phyloP scores from a whole-genome alignment of 1,140 invertebrate genomes.

The Stegodyphus mimosarum region DNA sequence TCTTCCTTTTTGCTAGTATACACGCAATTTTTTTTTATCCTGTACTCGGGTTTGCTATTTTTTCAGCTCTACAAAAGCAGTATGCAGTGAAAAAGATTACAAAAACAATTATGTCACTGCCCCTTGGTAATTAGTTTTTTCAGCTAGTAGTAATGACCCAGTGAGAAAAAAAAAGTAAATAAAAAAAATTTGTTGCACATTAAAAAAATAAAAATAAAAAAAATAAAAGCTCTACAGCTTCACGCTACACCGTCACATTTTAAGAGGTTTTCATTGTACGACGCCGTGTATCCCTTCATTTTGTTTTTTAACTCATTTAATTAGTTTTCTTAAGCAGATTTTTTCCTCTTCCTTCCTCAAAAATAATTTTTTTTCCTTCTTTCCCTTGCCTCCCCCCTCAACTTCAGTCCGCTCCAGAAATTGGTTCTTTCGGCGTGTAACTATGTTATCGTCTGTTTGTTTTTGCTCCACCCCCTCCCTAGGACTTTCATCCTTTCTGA shows the following conservation, averaged over 20 bases:
- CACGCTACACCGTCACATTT: slow-evolving; percentile 51
- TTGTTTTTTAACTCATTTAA: slow-evolving; percentile 59
- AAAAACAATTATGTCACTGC: slow-evolving; percentile 61
- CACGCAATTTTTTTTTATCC: neutral
- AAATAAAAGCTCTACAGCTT: slow-evolving; percentile 20
- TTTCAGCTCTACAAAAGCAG: slow-evolving; percentile 15
- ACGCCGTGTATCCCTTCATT: slow-evolving; percentile 44
- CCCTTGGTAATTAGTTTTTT: slow-evolving; percentile 60
- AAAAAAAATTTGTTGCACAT: slow-evolving; percentile 1
- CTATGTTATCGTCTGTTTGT: slow-evolving; percentile 59
- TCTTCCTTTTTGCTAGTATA: neutral
- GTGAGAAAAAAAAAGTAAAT: slow-evolving; percentile 9
- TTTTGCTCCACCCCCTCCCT: slow-evolving; percentile 13
- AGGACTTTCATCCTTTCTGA: slow-evolving; percentile 53
- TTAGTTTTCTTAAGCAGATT: slow-evolving; percentile 61
- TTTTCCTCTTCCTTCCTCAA: slow-evolving; percentile 27
- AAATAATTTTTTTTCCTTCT: slow-evolving; percentile 33
- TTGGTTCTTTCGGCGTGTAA: slow-evolving; percentile 42
- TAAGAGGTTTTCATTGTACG: slow-evolving; percentile 61
- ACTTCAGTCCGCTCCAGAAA: slow-evolving; percentile 11
- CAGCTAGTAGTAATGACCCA: slow-evolving; percentile 52
- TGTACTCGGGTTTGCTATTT: neutral
- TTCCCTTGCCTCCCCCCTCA: too few relatives aligned
- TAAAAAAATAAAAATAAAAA: neutral
- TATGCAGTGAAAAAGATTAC: slow-evolving; percentile 59